phyloP scores from a whole-genome alignment of 2,797 vertebrate genomes.

The Cichlasoma orientale region DNA sequence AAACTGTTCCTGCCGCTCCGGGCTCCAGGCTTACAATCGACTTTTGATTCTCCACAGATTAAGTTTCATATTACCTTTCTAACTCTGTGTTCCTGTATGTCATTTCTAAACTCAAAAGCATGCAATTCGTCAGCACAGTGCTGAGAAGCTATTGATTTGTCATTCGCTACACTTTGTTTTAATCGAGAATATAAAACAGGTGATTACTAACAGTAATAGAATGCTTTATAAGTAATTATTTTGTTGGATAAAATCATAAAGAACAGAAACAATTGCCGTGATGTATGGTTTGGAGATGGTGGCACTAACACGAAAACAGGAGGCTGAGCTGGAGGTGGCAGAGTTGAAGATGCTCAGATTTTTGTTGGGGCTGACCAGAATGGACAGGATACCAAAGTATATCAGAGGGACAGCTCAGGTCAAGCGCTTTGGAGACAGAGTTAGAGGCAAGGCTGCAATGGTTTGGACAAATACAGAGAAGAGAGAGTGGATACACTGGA shows the following conservation, averaged over 20 bases:
- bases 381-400: no score
- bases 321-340: background rate
- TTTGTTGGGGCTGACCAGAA: no score
- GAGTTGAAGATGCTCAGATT: background rate
- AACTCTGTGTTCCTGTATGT: background rate
- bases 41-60: constrained; percentile 22
- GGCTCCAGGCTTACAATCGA: background rate
- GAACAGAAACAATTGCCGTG: background rate
- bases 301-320: background rate
- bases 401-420: no score
- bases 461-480: no score
- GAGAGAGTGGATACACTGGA: no score
- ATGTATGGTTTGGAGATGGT: background rate
- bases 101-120: constrained; percentile 3
- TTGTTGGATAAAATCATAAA: background rate
- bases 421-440: no score
- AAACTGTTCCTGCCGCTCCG: background rate
- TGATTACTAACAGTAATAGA: background rate
- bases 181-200: no score
- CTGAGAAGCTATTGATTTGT: background rate
- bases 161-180: background rate
- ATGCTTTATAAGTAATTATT: background rate
- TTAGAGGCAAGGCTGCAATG: no score
- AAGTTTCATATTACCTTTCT: background rate
- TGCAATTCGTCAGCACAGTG: background rate